These are phyloP conservation scores for Salticus scenicus DNA, from an alignment of 2,888 invertebrate species.

Conservation along the genomic window DNA sequence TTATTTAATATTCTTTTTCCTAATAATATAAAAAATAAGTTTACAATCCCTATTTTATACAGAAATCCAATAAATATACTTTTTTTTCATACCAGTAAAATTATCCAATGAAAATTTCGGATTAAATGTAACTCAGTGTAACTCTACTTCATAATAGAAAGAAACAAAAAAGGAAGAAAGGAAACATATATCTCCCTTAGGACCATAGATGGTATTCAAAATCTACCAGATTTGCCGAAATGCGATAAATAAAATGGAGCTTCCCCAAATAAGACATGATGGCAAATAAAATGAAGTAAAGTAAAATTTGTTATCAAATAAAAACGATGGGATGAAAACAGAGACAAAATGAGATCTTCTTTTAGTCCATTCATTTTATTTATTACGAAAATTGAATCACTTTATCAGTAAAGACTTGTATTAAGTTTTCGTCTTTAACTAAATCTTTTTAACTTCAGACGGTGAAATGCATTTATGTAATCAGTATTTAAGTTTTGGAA, in stretches of 20 bases:
- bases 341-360: background rate
- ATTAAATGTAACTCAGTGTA: background rate
- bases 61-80: background rate
- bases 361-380: background rate
- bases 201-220: background rate
- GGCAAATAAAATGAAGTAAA: slow-evolving; percentile 2
- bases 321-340: background rate
- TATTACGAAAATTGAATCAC: slow-evolving; percentile 17
- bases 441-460: background rate
- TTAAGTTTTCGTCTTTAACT: background rate
- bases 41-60: no score
- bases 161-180: background rate
- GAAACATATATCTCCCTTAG: slow-evolving; percentile 8
- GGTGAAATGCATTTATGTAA: background rate
- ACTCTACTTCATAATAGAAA: background rate
- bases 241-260: background rate
- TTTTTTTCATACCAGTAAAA: background rate
- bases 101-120: background rate
- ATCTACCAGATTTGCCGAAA: slow-evolving; percentile 7
- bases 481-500: background rate
- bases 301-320: background rate
- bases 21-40: no score
- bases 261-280: background rate
- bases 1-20: no score
- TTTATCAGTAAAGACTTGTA: background rate